Base-by-base conservation (phyloP, 2,113 vertebrate species). In the Vulpes ferrilata region DNA sequence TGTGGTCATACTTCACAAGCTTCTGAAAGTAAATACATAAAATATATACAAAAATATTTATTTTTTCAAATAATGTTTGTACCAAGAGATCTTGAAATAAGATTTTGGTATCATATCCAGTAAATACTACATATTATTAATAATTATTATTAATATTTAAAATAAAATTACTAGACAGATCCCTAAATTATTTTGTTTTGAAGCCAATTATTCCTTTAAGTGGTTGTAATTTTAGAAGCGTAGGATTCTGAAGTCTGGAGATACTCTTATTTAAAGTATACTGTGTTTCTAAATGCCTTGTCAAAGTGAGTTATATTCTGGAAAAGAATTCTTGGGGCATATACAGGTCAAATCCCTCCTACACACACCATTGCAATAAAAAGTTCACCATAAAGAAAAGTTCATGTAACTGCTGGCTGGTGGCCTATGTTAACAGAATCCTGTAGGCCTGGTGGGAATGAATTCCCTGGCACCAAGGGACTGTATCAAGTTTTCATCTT, bases 261-360 rank as follows among this genome's bases (percentile, higher is more conserved):
- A 71, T 57, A 23, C 35, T n/a, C 12, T 55, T 96, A 65, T 79
- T 78, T 81, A 96, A 96, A 78, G 5, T 79, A 89, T 87, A 84
- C 62, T 86, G 11, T 73, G 22, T 84, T 62, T 94, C 51, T 88
- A 97, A 96, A 79, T 91, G 13, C n/a, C 71, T 96, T 97, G 89
- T 93, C 62, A 93, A 96, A 80, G 9, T 97, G 82, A 98, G 12
- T 97, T 95, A 96, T 48, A 84, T 62, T 96, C 79, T 91, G 67
- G 35, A 88, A 96, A 92, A 95, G 43, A 97, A 96, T 96, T 95
- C 35, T 53, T 57, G 27, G 93, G 73, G 71, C 88, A 96, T 78
- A 64, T 64, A 64, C n/a, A 96, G 82, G 86, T 92, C 93, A 96
- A 79, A 53, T 93, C 5, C 8, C 35, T 92, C 51, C 60, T 95